These are phyloP conservation scores for Chironomus riparius DNA, from an alignment of 2,888 invertebrate genomes.

Conservation along the genomic window DNA sequence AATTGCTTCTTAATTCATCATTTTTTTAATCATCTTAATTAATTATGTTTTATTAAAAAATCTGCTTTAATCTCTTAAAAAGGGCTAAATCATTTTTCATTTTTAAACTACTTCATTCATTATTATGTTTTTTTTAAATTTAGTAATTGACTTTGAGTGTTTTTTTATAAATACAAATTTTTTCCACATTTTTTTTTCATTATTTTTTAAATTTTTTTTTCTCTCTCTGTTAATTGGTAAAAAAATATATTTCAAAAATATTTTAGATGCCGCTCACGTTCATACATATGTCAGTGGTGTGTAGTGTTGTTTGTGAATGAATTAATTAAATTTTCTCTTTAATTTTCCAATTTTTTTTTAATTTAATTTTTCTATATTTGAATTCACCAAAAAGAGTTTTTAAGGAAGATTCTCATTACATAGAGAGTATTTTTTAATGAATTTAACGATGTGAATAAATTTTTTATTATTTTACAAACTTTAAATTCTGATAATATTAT, in stretches of 20 bases:
- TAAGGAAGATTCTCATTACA: not conserved
- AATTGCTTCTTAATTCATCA: slow-evolving; percentile 7
- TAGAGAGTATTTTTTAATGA: not conserved
- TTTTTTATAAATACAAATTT: not conserved
- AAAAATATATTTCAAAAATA: not conserved
- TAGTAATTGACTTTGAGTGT: slow-evolving; percentile 24
- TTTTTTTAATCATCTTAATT: not conserved
- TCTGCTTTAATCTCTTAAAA: not conserved
- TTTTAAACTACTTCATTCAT: too few species aligned
- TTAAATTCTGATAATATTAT: too few species aligned
- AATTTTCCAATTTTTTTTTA: too few species aligned
- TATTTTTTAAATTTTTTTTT: not conserved
- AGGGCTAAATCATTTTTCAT: too few species aligned
- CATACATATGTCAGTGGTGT: too few species aligned
- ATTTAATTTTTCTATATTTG: too few species aligned
- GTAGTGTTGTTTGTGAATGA: too few species aligned
- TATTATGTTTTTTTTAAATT: not conserved
- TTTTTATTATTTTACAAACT: not conserved
- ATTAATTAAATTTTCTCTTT: too few species aligned
- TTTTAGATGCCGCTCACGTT: too few species aligned
- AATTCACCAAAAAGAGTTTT: too few species aligned
- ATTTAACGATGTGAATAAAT: not conserved
- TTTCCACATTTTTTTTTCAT: not conserved
- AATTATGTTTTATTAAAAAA: not conserved
- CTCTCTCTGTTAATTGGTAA: not conserved